These are phyloP conservation scores for Mustela nigripes DNA, from an alignment of 2,113 vertebrate species.

Conservation along the genomic window DNA sequence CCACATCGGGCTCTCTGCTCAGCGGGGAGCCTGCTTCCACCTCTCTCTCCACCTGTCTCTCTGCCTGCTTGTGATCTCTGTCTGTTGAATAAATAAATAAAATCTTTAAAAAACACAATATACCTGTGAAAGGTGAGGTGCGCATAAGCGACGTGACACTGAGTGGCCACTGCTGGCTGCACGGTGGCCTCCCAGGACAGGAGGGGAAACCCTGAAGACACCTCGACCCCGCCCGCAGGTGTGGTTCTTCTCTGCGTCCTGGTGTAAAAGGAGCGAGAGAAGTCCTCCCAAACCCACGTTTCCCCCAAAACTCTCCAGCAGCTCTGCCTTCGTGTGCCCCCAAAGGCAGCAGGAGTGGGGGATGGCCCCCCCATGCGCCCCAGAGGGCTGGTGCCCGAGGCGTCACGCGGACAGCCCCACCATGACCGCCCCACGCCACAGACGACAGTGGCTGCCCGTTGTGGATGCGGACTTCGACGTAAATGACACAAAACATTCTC, in stretches of 20 bases:
- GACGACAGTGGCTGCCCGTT: fast-evolving
- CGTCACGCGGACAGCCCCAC: not conserved
- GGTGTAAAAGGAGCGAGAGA: not conserved
- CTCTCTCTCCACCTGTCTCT: too few relatives aligned
- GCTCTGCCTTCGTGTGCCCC: not conserved
- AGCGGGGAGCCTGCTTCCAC: too few relatives aligned
- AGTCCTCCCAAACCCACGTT: not conserved
- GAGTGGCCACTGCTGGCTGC: too few relatives aligned
- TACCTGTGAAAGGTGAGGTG: fast-evolving
- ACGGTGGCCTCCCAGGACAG: fast-evolving
- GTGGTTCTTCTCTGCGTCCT: fast-evolving
- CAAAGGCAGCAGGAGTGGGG: too few relatives aligned
- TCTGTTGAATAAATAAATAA: too few relatives aligned
- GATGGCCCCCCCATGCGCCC: too few relatives aligned
- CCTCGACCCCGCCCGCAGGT: fast-evolving
- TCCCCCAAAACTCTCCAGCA: not conserved
- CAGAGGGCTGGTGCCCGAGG: not conserved
- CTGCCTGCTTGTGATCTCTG: too few relatives aligned
- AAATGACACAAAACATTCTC: fast-evolving
- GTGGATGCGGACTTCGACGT: fast-evolving
- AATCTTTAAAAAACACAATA: too few relatives aligned
- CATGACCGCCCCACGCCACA: not conserved
- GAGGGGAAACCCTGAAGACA: not conserved
- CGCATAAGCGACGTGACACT: fast-evolving
- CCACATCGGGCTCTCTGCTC: too few relatives aligned